A percentile compares a stretch with the other conserved stretches of the same genome.
Evolutionary conservation across 2,888 invertebrate genomes (phyloP).

Genomic region (Lasioglossum lativentre): DNA sequence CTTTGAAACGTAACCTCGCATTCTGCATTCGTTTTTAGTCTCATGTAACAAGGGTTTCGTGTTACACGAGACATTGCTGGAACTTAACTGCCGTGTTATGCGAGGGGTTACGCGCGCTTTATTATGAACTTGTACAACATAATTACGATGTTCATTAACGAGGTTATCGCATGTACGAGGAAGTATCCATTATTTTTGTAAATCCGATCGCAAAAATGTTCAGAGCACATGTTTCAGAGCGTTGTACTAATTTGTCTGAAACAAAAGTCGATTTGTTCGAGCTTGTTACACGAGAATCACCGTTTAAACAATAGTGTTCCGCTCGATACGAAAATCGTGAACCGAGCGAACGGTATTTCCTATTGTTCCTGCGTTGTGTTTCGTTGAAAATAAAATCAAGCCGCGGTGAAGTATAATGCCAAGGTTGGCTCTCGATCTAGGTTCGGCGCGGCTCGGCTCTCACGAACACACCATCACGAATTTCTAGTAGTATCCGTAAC

Average conservation of each 20-base stretch:
- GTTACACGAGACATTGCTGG: constrained; percentile 3
- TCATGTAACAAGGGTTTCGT: constrained; percentile 4
- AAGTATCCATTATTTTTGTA: background rate
- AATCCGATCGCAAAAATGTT: background rate
- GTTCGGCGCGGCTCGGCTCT: constrained; percentile 33
- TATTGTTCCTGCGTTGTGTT: background rate
- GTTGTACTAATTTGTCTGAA: background rate
- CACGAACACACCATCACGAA: constrained; percentile 27
- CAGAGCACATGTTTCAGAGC: background rate
- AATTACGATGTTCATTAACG: constrained; percentile 1
- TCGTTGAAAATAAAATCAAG: constrained; percentile 32
- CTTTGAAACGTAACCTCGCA: constrained; percentile 11
- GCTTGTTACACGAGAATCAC: background rate
- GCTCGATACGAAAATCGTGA: background rate
- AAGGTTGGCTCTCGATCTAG: constrained; percentile 29
- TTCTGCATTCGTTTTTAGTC: constrained; percentile 11
- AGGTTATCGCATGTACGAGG: background rate
- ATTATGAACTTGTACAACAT: background rate
- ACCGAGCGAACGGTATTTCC: background rate
- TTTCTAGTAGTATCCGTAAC: constrained; percentile 39
- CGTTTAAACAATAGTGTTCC: background rate
- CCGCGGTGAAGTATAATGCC: constrained; percentile 30
- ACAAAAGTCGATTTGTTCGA: background rate
- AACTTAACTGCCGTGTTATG: constrained; percentile 8
- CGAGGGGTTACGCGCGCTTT: background rate